A percentile compares a stretch with the other conserved stretches of the same genome.
These are phyloP conservation scores for Gadopsis marmoratus DNA, from an alignment of 2,797 vertebrate species.

Conservation along the genomic window DNA sequence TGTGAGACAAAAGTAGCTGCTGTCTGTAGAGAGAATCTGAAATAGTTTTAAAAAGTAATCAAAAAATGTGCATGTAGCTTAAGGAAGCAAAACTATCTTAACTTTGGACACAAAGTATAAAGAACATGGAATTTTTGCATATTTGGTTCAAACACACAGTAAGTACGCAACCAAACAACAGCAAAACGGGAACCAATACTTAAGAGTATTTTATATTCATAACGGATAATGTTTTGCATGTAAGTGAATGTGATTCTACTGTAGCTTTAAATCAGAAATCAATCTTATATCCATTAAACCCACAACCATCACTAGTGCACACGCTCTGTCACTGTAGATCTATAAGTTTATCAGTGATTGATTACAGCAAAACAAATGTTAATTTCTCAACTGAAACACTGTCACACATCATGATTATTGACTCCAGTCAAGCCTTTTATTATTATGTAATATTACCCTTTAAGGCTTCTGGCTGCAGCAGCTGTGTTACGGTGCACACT, in stretches of 20 bases:
- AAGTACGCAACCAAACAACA: neutral
- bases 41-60: neutral
- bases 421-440: neutral
- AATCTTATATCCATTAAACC: conserved; percentile 14
- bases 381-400: neutral
- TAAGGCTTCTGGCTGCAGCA: neutral
- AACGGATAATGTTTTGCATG: neutral
- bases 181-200: neutral
- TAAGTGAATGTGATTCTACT: neutral
- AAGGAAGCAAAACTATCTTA: neutral
- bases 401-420: neutral
- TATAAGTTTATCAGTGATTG: too few relatives aligned
- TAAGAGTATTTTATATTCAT: neutral
- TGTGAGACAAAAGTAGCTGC: neutral
- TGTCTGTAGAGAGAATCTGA: neutral
- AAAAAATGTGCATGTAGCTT: neutral
- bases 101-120: neutral
- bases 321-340: neutral
- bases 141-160: neutral
- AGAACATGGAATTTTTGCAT: neutral
- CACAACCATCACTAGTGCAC: neutral
- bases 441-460: neutral
- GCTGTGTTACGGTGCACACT: conserved; percentile 28
- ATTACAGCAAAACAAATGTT: neutral
- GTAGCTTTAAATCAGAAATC: conserved; percentile 1